These are phyloP conservation scores for Graptemys geographica DNA, from an alignment of 2,797 vertebrate species.

Conservation along the genomic window DNA sequence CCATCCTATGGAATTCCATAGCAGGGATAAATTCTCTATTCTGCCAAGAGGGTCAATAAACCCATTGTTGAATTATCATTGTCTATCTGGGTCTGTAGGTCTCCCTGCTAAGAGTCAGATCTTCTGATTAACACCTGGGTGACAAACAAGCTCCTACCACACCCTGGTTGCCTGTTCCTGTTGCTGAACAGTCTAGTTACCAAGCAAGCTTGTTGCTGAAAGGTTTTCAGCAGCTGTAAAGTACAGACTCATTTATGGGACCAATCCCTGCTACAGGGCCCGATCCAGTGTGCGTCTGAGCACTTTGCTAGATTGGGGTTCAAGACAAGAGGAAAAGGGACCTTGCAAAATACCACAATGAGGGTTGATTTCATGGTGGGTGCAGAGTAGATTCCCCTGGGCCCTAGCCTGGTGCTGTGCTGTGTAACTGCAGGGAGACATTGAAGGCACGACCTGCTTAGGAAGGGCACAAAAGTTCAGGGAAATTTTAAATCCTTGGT, in stretches of 20 bases:
- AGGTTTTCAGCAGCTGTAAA: neutral
- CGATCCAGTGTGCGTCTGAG: neutral
- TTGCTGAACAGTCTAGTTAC: neutral
- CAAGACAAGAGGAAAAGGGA: neutral
- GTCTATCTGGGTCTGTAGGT: too few species aligned
- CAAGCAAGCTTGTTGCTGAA: too few species aligned
- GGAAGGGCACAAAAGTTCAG: neutral
- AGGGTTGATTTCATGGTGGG: too few species aligned
- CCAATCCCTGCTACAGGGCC: neutral
- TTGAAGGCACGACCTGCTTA: neutral
- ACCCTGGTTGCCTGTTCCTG: neutral
- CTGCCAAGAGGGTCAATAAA: neutral
- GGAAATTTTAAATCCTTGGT: neutral
- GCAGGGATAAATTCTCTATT: neutral
- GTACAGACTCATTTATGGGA: neutral
- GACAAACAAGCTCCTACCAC: neutral
- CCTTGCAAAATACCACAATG: too few species aligned
- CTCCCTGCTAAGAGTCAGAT: neutral
- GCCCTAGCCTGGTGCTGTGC: too few species aligned
- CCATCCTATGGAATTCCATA: neutral
- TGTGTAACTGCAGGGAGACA: neutral
- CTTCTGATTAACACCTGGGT: too few species aligned
- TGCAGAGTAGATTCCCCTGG: too few species aligned
- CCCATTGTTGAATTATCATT: neutral
- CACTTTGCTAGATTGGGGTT: neutral